A percentile compares a stretch with the other conserved stretches of the same genome.
Evolutionary conservation across 1,140 invertebrate genomes (phyloP).

Genomic region (Rhynchophorus ferrugineus): DNA sequence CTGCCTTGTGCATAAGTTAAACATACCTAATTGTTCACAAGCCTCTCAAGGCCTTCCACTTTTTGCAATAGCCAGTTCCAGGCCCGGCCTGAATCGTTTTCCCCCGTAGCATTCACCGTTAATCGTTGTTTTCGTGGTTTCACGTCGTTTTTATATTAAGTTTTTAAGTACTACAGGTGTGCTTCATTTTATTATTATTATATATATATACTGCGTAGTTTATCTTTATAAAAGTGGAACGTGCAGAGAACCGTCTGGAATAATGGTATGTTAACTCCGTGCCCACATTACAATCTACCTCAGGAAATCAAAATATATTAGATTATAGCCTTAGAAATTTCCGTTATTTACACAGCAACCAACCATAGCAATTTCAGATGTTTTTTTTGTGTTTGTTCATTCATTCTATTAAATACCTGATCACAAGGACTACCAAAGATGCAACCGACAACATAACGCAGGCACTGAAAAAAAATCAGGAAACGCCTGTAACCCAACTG

Average conservation of each 20-base stretch:
- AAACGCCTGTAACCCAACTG: background rate
- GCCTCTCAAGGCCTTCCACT: slow-evolving; percentile 40
- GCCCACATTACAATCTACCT: slow-evolving; percentile 39
- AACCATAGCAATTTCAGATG: slow-evolving; percentile 33
- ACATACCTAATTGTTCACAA: slow-evolving; percentile 38
- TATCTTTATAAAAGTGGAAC: slow-evolving; percentile 32
- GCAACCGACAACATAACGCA: slow-evolving; percentile 13
- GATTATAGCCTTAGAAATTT: slow-evolving; percentile 37
- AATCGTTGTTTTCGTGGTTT: background rate
- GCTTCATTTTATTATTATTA: background rate
- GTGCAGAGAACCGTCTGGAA: slow-evolving; percentile 33
- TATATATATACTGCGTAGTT: slow-evolving; percentile 1
- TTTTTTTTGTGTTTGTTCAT: slow-evolving; percentile 18
- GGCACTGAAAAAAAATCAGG: background rate
- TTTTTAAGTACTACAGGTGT: background rate
- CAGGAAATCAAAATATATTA: slow-evolving; percentile 40
- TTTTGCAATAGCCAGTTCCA: slow-evolving; percentile 8
- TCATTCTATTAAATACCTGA: slow-evolving; percentile 21
- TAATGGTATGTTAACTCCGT: slow-evolving; percentile 36
- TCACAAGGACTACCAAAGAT: slow-evolving; percentile 33
- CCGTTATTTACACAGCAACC: slow-evolving; percentile 36
- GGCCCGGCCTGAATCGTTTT: slow-evolving; percentile 11
- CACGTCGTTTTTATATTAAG: background rate
- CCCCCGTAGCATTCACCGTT: slow-evolving; percentile 6
- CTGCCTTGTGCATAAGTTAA: slow-evolving; percentile 39